Evolutionary conservation across 1,140 invertebrate species (phyloP).

Genomic region (Lordiphosa stackelbergi): DNA sequence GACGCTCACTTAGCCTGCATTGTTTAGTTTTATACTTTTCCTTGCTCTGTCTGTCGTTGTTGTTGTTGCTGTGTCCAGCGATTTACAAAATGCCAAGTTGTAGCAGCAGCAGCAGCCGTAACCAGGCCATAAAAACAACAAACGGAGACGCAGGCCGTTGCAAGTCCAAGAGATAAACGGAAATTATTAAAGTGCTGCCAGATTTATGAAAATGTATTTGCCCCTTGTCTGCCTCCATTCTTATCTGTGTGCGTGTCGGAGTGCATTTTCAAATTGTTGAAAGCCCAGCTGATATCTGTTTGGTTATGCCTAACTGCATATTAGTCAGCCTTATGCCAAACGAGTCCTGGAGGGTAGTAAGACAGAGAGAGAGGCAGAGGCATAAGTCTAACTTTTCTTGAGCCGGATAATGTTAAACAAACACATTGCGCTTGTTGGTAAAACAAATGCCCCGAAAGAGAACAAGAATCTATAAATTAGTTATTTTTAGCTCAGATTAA

Average conservation of each 20-base stretch:
- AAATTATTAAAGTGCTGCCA: slow-evolving; percentile 74
- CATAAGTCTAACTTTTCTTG: neutral
- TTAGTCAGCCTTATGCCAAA: slow-evolving; percentile 30
- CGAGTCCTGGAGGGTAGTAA: neutral
- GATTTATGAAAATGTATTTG: slow-evolving; percentile 71
- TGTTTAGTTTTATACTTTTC: slow-evolving; percentile 69
- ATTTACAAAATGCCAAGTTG: slow-evolving; percentile 68
- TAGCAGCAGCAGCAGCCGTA: slow-evolving; percentile 15
- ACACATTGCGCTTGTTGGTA: slow-evolving; percentile 7
- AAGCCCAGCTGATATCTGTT: slow-evolving; percentile 22
- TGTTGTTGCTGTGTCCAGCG: slow-evolving; percentile 63
- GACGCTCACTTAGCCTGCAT: slow-evolving; percentile 41
- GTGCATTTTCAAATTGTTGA: slow-evolving; percentile 38
- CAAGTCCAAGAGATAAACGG: slow-evolving; percentile 64
- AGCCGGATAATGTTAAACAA: slow-evolving; percentile 15
- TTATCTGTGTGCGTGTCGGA: slow-evolving; percentile 5
- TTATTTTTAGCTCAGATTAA: too few species aligned
- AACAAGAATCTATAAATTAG: too few species aligned
- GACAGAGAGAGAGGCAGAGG: neutral
- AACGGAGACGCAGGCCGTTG: slow-evolving; percentile 37
- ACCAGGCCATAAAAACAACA: slow-evolving; percentile 49
- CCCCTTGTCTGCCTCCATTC: neutral
- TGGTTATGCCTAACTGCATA: slow-evolving; percentile 19
- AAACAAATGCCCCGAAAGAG: neutral
- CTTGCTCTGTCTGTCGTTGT: slow-evolving; percentile 15